These are phyloP conservation scores for Sinohyriopsis cumingii DNA, from an alignment of 2,888 invertebrate genomes.

Conservation along the genomic window DNA sequence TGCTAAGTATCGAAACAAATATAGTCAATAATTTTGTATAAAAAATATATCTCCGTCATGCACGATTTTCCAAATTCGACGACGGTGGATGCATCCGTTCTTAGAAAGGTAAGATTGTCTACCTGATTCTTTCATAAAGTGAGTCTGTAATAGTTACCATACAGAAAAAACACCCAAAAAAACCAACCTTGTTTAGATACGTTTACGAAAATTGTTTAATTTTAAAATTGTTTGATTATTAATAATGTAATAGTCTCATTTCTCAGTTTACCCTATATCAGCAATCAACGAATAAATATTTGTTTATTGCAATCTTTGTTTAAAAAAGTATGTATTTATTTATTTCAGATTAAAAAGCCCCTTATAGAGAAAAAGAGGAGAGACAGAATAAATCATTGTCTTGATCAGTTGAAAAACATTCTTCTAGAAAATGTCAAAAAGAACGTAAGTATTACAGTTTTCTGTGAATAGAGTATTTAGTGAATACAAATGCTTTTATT, in stretches of 20 bases:
- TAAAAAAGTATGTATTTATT: conserved; percentile 1
- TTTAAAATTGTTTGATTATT: no score
- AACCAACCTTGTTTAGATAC: no score
- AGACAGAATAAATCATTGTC: conserved; percentile 37
- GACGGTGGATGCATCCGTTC: conserved; percentile 33
- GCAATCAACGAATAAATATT: no score
- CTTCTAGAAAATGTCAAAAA: conserved; percentile 38
- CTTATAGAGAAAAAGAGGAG: conserved; percentile 37
- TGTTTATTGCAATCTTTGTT: no score
- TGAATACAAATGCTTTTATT: no score
- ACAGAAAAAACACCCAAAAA: no score
- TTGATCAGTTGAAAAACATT: conserved; percentile 29
- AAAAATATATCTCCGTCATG: conserved; percentile 18
- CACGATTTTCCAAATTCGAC: conserved; percentile 1
- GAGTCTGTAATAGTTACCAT: not conserved
- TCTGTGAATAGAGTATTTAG: no score
- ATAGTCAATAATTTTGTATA: conserved; percentile 23
- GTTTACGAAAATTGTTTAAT: no score
- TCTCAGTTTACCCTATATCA: no score
- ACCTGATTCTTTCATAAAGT: not conserved
- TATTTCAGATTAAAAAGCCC: conserved; percentile 38
- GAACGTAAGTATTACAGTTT: conserved; percentile 27
- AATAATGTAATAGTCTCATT: no score
- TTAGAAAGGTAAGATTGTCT: conserved; percentile 33
- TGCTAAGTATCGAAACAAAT: not conserved